Conservation (phyloP, 1,140 invertebrate species). For the Cherax quadricarinatus region DNA sequence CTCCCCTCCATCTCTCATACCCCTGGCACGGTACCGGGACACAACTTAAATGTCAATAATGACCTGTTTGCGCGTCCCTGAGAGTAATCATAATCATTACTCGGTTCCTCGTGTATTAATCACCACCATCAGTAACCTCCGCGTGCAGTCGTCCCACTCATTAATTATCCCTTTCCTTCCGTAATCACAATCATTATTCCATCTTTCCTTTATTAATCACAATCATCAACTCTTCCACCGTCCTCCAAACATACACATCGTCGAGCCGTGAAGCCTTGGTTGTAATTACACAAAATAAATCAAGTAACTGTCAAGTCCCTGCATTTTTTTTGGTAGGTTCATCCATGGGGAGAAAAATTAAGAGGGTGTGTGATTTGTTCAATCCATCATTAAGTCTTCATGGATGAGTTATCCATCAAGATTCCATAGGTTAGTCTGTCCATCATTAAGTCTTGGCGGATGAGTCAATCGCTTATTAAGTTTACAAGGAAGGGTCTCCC, state of each 20-base stretch:
- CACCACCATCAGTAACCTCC: background rate
- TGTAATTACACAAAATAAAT: constrained; percentile 44
- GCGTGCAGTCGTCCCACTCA: background rate
- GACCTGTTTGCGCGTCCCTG: constrained; percentile 32
- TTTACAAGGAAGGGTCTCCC: no score
- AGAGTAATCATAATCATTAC: constrained; percentile 27
- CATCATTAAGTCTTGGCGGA: background rate
- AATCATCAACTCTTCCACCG: constrained; percentile 22
- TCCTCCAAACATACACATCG: constrained; percentile 27
- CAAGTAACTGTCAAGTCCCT: constrained; percentile 18
- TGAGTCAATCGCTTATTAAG: background rate
- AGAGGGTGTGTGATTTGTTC: background rate
- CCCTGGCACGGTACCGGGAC: background rate
- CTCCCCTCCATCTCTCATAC: background rate
- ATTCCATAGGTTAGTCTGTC: background rate
- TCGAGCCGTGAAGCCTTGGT: background rate
- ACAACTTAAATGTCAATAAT: constrained; percentile 43
- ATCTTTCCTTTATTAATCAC: constrained; percentile 58
- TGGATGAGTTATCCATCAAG: background rate
- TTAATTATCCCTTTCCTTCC: constrained; percentile 28
- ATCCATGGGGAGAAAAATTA: background rate
- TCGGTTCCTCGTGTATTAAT: constrained; percentile 1
- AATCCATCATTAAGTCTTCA: constrained; percentile 53
- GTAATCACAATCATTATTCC: constrained; percentile 52
- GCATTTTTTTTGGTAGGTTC: background rate